These are phyloP conservation scores for Rhinophrynus dorsalis DNA, from an alignment of 2,797 vertebrate genomes.

Conservation along the genomic window DNA sequence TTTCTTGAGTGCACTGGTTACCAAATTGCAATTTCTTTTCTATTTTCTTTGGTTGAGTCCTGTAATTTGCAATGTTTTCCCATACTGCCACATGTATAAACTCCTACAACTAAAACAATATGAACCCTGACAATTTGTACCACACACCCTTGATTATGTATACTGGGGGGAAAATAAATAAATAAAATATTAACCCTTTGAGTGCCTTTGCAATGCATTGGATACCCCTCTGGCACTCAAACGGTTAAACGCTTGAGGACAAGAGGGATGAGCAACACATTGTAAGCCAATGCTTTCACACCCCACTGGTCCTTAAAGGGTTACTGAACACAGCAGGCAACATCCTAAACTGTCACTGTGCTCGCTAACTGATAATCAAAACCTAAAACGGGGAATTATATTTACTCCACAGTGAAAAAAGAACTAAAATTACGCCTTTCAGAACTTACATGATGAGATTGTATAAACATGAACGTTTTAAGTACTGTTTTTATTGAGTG, in stretches of 20 bases:
- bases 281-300: too few species aligned
- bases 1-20: too few species aligned
- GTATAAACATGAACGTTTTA: too few species aligned
- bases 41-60: not conserved
- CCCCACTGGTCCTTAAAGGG: too few species aligned
- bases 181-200: conserved; percentile 26
- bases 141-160: not conserved
- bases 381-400: not conserved
- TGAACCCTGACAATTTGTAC: not conserved
- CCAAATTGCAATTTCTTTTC: not conserved
- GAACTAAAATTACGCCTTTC: too few species aligned
- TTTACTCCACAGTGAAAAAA: not conserved
- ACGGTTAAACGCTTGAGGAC: too few species aligned
- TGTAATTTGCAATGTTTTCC: not conserved
- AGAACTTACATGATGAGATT: too few species aligned
- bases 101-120: conserved; percentile 11
- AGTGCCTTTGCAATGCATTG: too few species aligned
- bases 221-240: too few species aligned
- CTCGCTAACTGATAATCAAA: not conserved
- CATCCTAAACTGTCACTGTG: not conserved
- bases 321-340: not conserved
- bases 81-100: not conserved
- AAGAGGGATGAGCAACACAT: too few species aligned
- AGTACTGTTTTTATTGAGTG: too few species aligned
- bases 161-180: not conserved